A percentile compares a stretch with the other conserved stretches of the same genome.
phyloP scores from a whole-genome alignment of 2,113 vertebrate genomes.

The Charina bottae region DNA sequence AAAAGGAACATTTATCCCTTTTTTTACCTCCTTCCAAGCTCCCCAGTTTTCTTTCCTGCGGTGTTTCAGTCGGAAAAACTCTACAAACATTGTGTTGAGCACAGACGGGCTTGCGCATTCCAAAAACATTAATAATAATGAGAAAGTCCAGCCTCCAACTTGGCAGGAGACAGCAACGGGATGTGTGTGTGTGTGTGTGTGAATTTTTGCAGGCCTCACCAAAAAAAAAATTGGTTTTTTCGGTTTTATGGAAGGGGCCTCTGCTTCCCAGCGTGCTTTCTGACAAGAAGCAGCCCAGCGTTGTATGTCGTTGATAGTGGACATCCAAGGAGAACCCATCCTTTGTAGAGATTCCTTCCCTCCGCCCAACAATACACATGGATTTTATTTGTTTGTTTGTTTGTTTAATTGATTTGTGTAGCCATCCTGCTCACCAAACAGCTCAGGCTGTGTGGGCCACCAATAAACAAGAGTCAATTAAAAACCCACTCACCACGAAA shows the following conservation, averaged over 20 bases:
- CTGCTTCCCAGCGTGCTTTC: background rate
- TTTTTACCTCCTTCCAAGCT: slow-evolving; percentile 20
- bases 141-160: background rate
- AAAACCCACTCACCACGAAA: no score
- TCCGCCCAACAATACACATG: background rate
- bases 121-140: slow-evolving; percentile 15
- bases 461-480: background rate
- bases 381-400: background rate
- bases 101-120: slow-evolving; percentile 3
- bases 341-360: background rate
- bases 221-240: background rate
- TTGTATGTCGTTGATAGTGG: background rate
- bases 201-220: background rate
- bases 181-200: no score
- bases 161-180: background rate
- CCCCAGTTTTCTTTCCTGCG: background rate
- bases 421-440: background rate
- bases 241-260: background rate
- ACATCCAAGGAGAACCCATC: background rate
- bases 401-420: background rate
- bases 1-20: no score
- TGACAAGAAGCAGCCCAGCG: accelerated
- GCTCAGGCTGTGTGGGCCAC: background rate
- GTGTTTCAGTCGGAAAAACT: slow-evolving; percentile 1
- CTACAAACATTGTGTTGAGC: slow-evolving; percentile 6